A percentile compares a stretch with the other conserved stretches of the same genome.
phyloP scores from a whole-genome alignment of 1,140 invertebrate species.

The Pogonomyrmex barbatus region DNA sequence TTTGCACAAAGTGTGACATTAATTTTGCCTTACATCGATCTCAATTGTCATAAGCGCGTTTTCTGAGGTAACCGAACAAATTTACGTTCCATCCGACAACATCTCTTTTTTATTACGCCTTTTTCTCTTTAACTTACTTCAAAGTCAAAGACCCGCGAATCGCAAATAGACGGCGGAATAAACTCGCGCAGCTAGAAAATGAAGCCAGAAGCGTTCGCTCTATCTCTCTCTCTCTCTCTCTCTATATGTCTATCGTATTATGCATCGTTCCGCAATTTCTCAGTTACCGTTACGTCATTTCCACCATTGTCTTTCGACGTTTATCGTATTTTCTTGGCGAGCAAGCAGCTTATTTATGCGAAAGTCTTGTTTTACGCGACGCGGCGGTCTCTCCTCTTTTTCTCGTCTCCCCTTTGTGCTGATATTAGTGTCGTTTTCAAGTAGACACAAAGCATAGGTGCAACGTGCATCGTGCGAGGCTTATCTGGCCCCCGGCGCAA shows the following conservation, averaged over 20 bases:
- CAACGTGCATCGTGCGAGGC: slow-evolving; percentile 42
- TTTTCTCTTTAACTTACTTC: background rate
- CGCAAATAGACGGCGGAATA: background rate
- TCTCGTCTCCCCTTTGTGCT: background rate
- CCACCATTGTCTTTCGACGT: slow-evolving; percentile 28
- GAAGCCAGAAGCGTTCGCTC: background rate
- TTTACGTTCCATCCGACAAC: background rate
- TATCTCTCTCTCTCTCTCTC: no score
- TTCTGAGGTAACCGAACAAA: background rate
- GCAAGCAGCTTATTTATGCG: slow-evolving; percentile 24
- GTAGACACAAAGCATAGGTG: slow-evolving; percentile 54
- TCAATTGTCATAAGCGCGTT: background rate
- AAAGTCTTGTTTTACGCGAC: slow-evolving; percentile 26
- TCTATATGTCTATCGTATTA: slow-evolving; percentile 6
- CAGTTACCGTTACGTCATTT: slow-evolving; percentile 28
- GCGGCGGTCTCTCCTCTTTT: background rate
- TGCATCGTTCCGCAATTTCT: background rate
- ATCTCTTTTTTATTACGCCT: background rate
- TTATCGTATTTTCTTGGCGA: slow-evolving; percentile 11
- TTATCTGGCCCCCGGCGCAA: slow-evolving; percentile 50
- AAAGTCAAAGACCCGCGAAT: background rate
- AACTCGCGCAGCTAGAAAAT: slow-evolving; percentile 3
- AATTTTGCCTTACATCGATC: slow-evolving; percentile 6
- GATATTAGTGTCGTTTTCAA: slow-evolving; percentile 27
- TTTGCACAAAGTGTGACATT: background rate